Evolutionary conservation across 2,888 invertebrate genomes (phyloP), one percentile per base, ranked within the genome.

Genomic region (Spodoptera picta): DNA sequence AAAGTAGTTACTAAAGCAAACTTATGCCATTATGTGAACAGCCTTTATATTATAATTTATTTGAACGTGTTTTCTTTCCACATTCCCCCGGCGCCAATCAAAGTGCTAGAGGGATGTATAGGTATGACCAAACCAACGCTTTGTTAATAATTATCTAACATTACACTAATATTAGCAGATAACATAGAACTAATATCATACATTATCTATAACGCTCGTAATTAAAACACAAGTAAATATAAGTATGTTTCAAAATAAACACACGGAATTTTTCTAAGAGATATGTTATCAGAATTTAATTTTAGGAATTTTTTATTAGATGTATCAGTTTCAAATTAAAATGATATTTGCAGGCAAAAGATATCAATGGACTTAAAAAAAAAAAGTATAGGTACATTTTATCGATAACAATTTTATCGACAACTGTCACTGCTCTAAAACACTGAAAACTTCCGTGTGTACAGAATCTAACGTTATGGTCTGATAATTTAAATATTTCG

Each of bases 31-130:
- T 58, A 31, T 53, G 49, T 65, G 59, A 10, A 48, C 10, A 12
- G 46, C 67, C 44, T 55, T 52, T 49, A 5, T 27, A 60, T 73
- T 69, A 60, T 62, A 69, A 79, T 73, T 76, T 53, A 65, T 67
- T 65, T 73, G 60, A 66, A 66, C 60, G 56, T 69, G 65, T 70
- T 69, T 75, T 78, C 69, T 76, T 85, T 88, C 80, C 87, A 86
- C 88, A 86, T 88, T 87, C 84, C 85, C 67, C 79, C 80, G 87
- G 85, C 83, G 84, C 85, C 84, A 85, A 83, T 86, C 89, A 92
- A 92, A 92, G 92, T 91, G 92, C 91, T 92, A 92, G 92, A 92
- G 92, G 89, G 87, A 87, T 90, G 88, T 89, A 60, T 90, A 92
- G 92, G 92, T 92, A 92, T 90, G 92, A 81, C 72, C 60, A 80